phyloP scores from a whole-genome alignment of 2,797 vertebrate species.

The Cryptoprocta ferox region DNA sequence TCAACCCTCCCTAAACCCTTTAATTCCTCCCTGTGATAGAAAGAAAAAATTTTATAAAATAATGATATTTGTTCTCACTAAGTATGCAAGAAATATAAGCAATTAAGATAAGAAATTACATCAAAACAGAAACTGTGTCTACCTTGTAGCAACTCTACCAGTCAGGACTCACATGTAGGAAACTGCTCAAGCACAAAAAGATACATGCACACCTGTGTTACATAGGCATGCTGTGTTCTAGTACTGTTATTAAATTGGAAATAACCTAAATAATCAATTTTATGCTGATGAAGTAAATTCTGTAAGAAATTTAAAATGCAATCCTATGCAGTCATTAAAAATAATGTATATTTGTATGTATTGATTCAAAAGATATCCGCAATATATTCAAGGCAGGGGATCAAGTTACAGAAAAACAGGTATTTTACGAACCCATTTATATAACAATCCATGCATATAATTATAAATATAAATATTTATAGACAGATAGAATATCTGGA shows the following conservation, averaged over 20 bases:
- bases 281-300: background rate
- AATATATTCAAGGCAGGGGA: background rate
- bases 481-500: background rate
- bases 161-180: background rate
- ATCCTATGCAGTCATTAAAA: background rate
- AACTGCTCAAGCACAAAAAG: background rate
- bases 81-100: background rate
- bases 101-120: background rate
- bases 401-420: background rate
- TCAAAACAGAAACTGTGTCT: background rate
- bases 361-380: background rate
- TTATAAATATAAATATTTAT: background rate
- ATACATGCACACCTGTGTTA: background rate
- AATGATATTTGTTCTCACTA: background rate
- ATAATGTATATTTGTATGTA: background rate
- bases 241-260: background rate
- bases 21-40: background rate
- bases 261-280: background rate
- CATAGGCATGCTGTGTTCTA: too few species aligned
- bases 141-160: background rate
- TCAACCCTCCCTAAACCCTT: background rate
- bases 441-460: background rate
- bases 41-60: background rate
- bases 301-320: background rate
- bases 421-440: background rate